phyloP scores from a whole-genome alignment of 2,888 invertebrate species.

The Drosophila mayaguana region DNA sequence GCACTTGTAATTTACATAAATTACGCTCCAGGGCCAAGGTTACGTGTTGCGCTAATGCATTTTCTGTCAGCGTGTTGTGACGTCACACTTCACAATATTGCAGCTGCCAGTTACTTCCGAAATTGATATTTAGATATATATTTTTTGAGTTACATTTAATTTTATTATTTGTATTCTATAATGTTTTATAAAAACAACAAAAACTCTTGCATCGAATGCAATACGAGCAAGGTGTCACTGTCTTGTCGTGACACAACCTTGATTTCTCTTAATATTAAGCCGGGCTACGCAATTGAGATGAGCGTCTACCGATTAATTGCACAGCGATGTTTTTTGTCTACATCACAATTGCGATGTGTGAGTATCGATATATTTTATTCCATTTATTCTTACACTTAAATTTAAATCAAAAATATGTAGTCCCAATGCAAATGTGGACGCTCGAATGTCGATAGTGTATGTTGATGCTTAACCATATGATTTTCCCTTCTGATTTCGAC shows the following conservation, averaged over 20 bases:
- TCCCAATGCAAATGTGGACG: background rate
- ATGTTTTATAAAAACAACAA: background rate
- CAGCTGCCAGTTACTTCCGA: background rate
- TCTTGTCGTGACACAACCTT: background rate
- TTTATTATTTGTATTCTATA: background rate
- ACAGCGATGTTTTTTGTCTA: background rate
- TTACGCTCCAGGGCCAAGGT: slow-evolving; percentile 29
- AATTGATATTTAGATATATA: background rate
- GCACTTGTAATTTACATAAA: slow-evolving; percentile 17
- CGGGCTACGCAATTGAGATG: slow-evolving; percentile 3
- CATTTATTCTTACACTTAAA: background rate
- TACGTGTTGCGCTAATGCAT: background rate
- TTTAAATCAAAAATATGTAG: background rate
- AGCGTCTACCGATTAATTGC: slow-evolving; percentile 12
- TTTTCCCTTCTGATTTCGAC: background rate
- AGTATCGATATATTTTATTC: background rate
- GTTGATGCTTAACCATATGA: background rate
- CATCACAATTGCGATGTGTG: background rate
- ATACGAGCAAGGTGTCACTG: background rate
- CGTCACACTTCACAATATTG: slow-evolving; percentile 15
- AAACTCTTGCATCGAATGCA: background rate
- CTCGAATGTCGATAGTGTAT: background rate
- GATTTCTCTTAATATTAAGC: background rate
- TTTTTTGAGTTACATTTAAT: background rate
- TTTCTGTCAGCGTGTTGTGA: slow-evolving; percentile 8